Evolutionary conservation across 2,797 vertebrate genomes (phyloP).

Genomic region (Cetoscarus ocellatus): DNA sequence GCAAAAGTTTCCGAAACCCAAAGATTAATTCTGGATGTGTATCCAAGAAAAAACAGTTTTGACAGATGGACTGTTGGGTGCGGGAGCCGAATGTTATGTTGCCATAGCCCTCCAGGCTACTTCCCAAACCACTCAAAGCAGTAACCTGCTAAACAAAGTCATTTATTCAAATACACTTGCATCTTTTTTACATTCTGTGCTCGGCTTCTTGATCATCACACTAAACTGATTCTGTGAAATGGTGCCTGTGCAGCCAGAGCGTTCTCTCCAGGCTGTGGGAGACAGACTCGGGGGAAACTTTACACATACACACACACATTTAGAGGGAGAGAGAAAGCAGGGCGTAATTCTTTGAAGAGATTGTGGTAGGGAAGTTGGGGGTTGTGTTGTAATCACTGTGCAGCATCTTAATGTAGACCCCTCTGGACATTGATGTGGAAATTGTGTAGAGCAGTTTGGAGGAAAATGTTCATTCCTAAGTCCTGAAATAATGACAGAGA

Average conservation of each 20-base stretch:
- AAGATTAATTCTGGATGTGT: constrained; percentile 2
- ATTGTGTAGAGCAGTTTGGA: constrained; percentile 16
- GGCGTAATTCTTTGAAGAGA: constrained; percentile 37
- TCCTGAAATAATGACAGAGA: constrained; percentile 40
- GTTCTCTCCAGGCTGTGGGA: constrained; percentile 12
- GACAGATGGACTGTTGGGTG: constrained; percentile 12
- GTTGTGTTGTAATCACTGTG: constrained; percentile 34
- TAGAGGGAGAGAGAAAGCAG: not conserved
- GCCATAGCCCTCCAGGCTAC: not conserved
- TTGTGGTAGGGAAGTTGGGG: constrained; percentile 29
- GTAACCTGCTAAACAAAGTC: constrained; percentile 1
- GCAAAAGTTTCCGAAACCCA: constrained; percentile 7
- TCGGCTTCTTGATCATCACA: not conserved
- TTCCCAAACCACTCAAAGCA: constrained; percentile 1
- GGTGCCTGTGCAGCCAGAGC: constrained; percentile 25
- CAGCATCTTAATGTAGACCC: constrained; percentile 34
- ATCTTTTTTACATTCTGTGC: not conserved
- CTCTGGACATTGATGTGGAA: constrained; percentile 35
- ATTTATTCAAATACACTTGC: constrained; percentile 1
- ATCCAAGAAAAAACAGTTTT: constrained; percentile 11
- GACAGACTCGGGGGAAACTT: constrained; percentile 28
- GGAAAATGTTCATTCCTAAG: constrained; percentile 39
- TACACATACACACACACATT: not conserved
- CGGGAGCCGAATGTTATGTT: constrained; percentile 6
- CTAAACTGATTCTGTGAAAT: constrained; percentile 40